A percentile compares a stretch with the other conserved stretches of the same genome.
These are phyloP conservation scores for Spea bombifrons DNA, from an alignment of 2,113 vertebrate genomes.

Conservation along the genomic window DNA sequence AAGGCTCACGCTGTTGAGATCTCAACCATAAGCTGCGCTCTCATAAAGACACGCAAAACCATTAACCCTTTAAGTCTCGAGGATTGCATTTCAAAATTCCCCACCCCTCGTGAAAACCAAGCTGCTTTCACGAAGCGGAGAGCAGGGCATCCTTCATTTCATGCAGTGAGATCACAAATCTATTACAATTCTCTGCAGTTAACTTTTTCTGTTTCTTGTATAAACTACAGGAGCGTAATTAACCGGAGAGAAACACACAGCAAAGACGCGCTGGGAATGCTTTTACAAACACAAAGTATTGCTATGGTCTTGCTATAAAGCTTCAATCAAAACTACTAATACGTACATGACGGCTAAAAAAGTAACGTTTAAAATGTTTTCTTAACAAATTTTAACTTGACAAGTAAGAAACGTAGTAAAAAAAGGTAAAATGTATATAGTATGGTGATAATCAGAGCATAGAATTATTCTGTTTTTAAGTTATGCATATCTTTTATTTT, in stretches of 20 bases:
- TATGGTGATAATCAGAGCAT: too few relatives aligned
- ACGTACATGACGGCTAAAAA: too few relatives aligned
- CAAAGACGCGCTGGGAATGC: background rate
- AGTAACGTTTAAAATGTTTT: too few relatives aligned
- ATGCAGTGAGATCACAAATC: background rate
- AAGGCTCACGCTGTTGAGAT: background rate
- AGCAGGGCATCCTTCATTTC: background rate
- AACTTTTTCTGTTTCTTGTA: slow-evolving; percentile 10
- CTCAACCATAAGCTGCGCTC: background rate
- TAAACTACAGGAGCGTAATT: slow-evolving; percentile 15
- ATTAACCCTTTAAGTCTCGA: background rate
- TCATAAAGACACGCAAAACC: background rate
- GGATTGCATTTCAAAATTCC: background rate
- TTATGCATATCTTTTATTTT: too few relatives aligned
- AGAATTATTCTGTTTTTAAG: too few relatives aligned
- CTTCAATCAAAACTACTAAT: too few relatives aligned
- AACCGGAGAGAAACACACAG: background rate
- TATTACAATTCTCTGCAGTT: background rate
- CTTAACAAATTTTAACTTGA: too few relatives aligned
- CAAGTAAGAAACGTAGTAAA: too few relatives aligned
- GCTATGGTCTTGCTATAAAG: too few relatives aligned
- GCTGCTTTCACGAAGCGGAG: background rate
- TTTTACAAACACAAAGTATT: background rate
- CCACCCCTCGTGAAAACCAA: background rate
- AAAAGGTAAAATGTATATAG: too few relatives aligned